A percentile compares a stretch with the other conserved stretches of the same genome.
These are phyloP conservation scores for Eucriotettix oculatus DNA, from an alignment of 2,888 invertebrate genomes.

Conservation along the genomic window DNA sequence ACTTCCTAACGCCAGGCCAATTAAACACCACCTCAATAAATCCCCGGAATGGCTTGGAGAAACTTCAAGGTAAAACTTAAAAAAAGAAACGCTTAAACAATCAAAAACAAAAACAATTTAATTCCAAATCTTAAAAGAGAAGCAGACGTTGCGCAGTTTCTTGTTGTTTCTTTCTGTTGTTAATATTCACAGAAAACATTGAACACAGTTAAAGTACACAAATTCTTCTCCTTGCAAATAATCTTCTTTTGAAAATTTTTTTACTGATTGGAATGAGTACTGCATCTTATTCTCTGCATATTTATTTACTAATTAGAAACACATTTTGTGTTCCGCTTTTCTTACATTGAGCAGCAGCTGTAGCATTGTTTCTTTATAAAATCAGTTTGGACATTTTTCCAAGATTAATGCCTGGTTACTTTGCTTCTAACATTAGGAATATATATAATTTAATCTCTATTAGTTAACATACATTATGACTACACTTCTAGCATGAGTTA, in stretches of 20 bases:
- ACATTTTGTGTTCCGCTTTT: constrained; percentile 8
- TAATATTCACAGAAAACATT: not conserved
- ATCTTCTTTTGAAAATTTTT: constrained; percentile 2
- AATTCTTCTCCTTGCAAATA: constrained; percentile 9
- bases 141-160: not conserved
- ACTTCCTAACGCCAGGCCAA: constrained; percentile 11
- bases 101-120: no score
- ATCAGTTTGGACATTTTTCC: not conserved
- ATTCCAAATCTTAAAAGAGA: not conserved
- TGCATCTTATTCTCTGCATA: constrained; percentile 10
- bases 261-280: constrained; percentile 10
- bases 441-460: not conserved
- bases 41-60: constrained; percentile 13
- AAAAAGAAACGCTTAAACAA: constrained; percentile 8
- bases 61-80: constrained; percentile 14
- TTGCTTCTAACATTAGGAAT: constrained; percentile 3
- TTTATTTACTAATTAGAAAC: constrained; percentile 6
- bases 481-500: constrained; percentile 3
- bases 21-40: constrained; percentile 14
- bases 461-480: constrained; percentile 1
- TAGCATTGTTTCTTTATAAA: constrained; percentile 6
- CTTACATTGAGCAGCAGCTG: constrained; percentile 4
- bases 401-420: constrained; percentile 9
- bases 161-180: not conserved
- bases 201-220: constrained; percentile 2